Conservation (phyloP, 2,888 invertebrate genomes). For the Hydrotaea cyrtoneurina region DNA sequence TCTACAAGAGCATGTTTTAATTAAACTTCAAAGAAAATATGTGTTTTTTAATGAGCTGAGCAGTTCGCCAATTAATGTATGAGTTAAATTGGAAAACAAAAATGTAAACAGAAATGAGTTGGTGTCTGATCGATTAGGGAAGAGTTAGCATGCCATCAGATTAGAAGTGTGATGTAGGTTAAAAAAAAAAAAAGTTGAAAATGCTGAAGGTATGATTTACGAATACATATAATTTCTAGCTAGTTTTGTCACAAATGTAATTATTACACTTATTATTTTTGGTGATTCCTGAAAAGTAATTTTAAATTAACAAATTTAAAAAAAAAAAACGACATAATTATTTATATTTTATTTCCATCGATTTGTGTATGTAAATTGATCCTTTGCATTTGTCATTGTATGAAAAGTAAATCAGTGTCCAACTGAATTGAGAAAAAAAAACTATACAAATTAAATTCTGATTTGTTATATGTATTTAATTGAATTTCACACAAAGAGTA, state of each 20-base stretch:
- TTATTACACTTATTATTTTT: too few species aligned
- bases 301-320: not conserved
- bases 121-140: too few species aligned
- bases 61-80: not conserved
- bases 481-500: slow-evolving; percentile 1
- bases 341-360: not conserved
- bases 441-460: not conserved
- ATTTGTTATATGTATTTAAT: slow-evolving; percentile 10
- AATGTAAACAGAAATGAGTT: too few species aligned
- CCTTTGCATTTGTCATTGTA: not conserved
- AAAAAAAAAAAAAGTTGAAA: too few species aligned
- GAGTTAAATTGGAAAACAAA: not conserved
- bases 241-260: too few species aligned
- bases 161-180: too few species aligned
- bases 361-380: not conserved
- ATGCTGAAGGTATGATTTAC: too few species aligned
- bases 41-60: not conserved
- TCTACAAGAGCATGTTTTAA: not conserved
- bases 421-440: not conserved
- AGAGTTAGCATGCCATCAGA: too few species aligned
- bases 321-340: not conserved
- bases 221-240: too few species aligned
- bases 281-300: not conserved
- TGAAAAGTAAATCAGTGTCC: not conserved
- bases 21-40: not conserved